Evolutionary conservation across 2,113 vertebrate species (phyloP).

Genomic region (Pterophyllum scalare): DNA sequence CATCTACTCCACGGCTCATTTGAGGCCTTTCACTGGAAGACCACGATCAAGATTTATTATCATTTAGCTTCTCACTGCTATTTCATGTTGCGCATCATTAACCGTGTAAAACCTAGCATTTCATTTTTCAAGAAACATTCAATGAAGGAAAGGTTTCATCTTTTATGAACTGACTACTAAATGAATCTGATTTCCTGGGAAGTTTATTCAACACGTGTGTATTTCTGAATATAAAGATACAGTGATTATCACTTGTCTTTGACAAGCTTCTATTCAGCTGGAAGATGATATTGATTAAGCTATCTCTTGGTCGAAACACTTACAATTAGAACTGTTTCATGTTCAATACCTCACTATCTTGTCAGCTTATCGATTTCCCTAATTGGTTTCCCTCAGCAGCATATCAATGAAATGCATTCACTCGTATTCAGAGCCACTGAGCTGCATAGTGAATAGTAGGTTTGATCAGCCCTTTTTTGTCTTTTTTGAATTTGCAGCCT

Average conservation of each 20-base stretch:
- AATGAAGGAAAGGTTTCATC: constrained; percentile 31
- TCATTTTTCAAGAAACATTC: constrained; percentile 20
- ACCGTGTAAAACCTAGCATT: constrained; percentile 17
- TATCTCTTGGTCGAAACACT: constrained; percentile 40
- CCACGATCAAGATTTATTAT: constrained; percentile 49
- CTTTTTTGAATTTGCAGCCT: not conserved
- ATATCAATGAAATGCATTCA: constrained; percentile 28
- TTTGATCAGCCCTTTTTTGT: constrained; percentile 1
- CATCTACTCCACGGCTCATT: constrained; percentile 28
- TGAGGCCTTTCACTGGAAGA: constrained; percentile 59
- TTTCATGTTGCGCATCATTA: constrained; percentile 40
- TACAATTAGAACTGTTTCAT: constrained; percentile 30
- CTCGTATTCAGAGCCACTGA: not conserved
- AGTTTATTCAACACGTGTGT: constrained; percentile 14
- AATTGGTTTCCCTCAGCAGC: constrained; percentile 36
- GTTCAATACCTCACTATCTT: constrained; percentile 42
- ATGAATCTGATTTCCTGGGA: constrained; percentile 25
- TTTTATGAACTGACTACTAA: constrained; percentile 30
- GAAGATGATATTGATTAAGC: constrained; percentile 20
- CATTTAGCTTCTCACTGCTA: constrained; percentile 10
- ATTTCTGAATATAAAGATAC: not conserved
- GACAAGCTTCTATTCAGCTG: constrained; percentile 16
- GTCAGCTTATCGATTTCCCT: constrained; percentile 48
- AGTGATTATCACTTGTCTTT: constrained; percentile 53
- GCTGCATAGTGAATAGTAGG: not conserved